These are phyloP conservation scores for Rhegmatorhina hoffmannsi DNA, from an alignment of 2,113 vertebrate genomes.

Conservation along the genomic window DNA sequence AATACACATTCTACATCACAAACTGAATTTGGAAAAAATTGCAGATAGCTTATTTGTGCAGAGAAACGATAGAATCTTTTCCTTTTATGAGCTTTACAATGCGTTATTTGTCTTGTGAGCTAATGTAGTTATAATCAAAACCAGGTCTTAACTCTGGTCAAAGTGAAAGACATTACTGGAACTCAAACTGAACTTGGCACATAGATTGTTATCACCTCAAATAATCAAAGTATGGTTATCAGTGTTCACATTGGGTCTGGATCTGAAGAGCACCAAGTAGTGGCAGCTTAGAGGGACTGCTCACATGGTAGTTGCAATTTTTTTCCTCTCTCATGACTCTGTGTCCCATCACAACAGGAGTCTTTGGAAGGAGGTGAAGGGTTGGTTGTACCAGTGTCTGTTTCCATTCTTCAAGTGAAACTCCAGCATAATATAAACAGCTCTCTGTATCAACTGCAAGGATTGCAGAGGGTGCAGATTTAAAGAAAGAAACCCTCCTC, in stretches of 20 bases:
- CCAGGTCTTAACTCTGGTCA: not conserved
- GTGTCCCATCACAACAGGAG: not conserved
- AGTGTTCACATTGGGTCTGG: not conserved
- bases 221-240: not conserved
- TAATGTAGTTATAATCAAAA: not conserved
- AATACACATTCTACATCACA: not conserved
- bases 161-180: not conserved
- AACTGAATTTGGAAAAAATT: not conserved
- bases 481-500: not conserved
- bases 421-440: not conserved
- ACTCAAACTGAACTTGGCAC: not conserved
- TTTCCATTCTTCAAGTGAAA: conserved; percentile 39
- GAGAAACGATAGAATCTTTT: not conserved
- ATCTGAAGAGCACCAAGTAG: not conserved
- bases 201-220: not conserved
- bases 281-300: not conserved
- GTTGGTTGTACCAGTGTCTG: not conserved
- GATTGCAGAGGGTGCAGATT: not conserved
- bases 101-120: not conserved
- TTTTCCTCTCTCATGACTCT: not conserved
- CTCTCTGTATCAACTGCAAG: not conserved
- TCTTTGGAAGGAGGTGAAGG: not conserved
- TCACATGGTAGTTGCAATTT: not conserved
- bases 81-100: not conserved
- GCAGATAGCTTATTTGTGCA: not conserved